Evolutionary conservation across 2,113 vertebrate species (phyloP).

Genomic region (Amphiprion percula): DNA sequence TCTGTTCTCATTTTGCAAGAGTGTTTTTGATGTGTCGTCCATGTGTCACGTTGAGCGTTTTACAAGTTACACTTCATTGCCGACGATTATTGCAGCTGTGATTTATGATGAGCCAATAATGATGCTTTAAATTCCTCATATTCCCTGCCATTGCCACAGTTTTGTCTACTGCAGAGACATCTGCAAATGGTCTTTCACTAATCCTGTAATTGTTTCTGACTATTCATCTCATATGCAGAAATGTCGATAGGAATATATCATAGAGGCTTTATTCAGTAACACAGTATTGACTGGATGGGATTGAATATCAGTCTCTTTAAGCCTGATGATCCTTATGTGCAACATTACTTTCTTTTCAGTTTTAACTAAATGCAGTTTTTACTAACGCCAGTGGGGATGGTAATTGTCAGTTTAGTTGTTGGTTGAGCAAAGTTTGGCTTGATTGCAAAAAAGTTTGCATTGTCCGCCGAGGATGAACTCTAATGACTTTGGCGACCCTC

Average conservation of each 20-base stretch:
- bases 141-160: constrained; percentile 2
- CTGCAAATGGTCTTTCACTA: constrained; percentile 17
- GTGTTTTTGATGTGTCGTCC: constrained; percentile 9
- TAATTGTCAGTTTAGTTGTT: neutral
- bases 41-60: constrained; percentile 29
- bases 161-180: neutral
- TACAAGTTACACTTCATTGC: constrained; percentile 24
- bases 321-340: neutral
- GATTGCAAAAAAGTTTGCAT: neutral
- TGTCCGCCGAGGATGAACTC: neutral
- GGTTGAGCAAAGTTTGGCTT: neutral
- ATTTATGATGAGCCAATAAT: constrained; percentile 32
- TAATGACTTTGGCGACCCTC: neutral
- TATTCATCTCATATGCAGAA: neutral
- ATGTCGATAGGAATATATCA: neutral
- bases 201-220: neutral
- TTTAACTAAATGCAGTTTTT: neutral
- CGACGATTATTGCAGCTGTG: constrained; percentile 35
- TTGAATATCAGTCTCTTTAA: neutral
- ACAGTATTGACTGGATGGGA: neutral
- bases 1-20: neutral
- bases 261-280: neutral
- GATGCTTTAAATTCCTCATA: constrained; percentile 25
- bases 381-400: neutral
- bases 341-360: neutral